These are phyloP conservation scores for Oreocharis arfaki DNA, from an alignment of 2,113 vertebrate genomes.

Conservation along the genomic window DNA sequence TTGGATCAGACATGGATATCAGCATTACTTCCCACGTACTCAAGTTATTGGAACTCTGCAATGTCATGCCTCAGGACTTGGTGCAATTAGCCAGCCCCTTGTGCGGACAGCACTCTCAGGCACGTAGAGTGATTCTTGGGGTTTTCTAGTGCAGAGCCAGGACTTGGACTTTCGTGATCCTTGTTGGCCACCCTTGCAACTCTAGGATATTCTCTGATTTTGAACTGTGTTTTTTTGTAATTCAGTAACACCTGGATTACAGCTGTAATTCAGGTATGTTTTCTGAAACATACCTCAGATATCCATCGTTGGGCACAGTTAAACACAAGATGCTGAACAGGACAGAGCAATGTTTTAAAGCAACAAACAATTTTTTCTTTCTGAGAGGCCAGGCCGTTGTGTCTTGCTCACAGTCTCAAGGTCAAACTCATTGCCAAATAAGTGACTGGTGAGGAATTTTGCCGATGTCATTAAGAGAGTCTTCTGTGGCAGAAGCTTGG, in stretches of 20 bases:
- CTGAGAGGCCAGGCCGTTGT: background rate
- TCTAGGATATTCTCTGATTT: background rate
- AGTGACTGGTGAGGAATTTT: background rate
- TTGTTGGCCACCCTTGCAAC: background rate
- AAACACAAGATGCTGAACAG: background rate
- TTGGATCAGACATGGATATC: background rate
- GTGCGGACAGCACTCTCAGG: background rate
- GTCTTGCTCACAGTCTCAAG: background rate
- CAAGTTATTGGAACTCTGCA: background rate
- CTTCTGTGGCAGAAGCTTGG: background rate
- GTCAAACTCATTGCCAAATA: background rate
- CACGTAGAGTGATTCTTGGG: background rate
- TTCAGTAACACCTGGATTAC: background rate
- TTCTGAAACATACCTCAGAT: background rate
- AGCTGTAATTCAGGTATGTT: no score
- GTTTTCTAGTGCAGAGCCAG: background rate
- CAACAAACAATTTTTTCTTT: background rate
- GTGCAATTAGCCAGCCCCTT: background rate
- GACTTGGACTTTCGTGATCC: background rate
- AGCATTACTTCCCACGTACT: background rate
- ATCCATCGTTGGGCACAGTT: background rate
- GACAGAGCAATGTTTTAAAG: background rate
- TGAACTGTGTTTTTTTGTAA: background rate
- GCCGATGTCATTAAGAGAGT: background rate
- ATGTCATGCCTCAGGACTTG: background rate